These are phyloP conservation scores for Tupaia chinensis DNA, from an alignment of 2,113 vertebrate genomes.

Conservation along the genomic window DNA sequence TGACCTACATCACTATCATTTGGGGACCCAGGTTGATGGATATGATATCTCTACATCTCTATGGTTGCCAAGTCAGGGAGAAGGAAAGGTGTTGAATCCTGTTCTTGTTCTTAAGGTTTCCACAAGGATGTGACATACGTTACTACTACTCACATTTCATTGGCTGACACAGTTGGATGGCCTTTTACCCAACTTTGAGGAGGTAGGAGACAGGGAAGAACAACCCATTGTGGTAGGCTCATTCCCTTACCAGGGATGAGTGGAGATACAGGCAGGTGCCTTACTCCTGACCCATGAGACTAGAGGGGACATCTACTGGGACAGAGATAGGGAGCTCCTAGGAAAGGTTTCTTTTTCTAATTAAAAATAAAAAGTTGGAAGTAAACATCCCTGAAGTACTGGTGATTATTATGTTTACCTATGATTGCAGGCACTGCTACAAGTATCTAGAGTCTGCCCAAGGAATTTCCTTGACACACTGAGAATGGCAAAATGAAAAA, in stretches of 20 bases:
- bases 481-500: constrained; percentile 9
- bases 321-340: neutral
- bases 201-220: neutral
- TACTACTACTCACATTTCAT: neutral
- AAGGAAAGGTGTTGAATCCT: neutral
- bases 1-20: neutral
- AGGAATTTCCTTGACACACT: neutral
- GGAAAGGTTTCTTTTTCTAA: neutral
- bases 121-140: neutral
- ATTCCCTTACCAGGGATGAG: neutral
- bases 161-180: neutral
- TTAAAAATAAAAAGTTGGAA: neutral
- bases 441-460: neutral
- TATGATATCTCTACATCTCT: neutral
- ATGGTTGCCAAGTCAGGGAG: neutral
- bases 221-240: neutral
- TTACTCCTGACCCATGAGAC: neutral
- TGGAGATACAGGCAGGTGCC: neutral
- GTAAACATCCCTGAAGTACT: neutral
- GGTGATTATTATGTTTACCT: neutral
- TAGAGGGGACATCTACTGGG: neutral
- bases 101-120: neutral
- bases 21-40: neutral
- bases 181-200: neutral
- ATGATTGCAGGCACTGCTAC: neutral